Base-by-base conservation (phyloP, 2,113 vertebrate species). In the Hemichromis elongatus region DNA sequence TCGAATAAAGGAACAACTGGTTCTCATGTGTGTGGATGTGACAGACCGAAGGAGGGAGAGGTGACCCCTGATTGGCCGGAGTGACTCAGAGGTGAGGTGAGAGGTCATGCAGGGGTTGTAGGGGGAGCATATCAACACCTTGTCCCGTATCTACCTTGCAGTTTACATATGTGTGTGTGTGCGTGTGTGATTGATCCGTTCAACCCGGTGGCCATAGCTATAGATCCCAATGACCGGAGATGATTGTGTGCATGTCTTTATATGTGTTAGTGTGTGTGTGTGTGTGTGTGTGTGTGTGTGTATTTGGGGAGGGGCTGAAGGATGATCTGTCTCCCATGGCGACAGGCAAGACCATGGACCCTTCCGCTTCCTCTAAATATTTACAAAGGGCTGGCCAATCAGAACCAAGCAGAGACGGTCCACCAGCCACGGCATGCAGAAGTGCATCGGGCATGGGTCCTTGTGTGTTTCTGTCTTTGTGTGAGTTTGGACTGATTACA, bases 281-380 rank as follows among this genome's bases (percentile, higher is more conserved):
- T 57, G 56, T 87, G 61, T 81, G 68, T 85, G 28, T 82, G 85
- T 52, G 57, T 87, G 78, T 86, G 82, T 81, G 84, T 75, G 88
- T 82, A 79, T 88, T 77, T 80, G 89, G 85, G 88, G 90, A 85
- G 91, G 92, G 92, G 77, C 87, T 81, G 89, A 86, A 70, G 90
- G 90, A 94, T 92, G 90, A 95, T 95, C 91, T 21, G 92, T 95
- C 94, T 95, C 92, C 90, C 89, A 80, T 90, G 86, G 91, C 91
- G 94, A 95, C 94, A 94, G 92, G 66, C 88, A 56, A 91, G 88
- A 91, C 91, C 90, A 37, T 86, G 90, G 92, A 94, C 92, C 90
- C 92, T 94, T 95, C 94, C 88, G 88, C 88, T 95, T 93, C 93
- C 89, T 94, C 92, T 93, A 95, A 95, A 95, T 95, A 95, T 95